phyloP scores from a whole-genome alignment of 23 tunicate genomes.

The Diplosoma virens region DNA sequence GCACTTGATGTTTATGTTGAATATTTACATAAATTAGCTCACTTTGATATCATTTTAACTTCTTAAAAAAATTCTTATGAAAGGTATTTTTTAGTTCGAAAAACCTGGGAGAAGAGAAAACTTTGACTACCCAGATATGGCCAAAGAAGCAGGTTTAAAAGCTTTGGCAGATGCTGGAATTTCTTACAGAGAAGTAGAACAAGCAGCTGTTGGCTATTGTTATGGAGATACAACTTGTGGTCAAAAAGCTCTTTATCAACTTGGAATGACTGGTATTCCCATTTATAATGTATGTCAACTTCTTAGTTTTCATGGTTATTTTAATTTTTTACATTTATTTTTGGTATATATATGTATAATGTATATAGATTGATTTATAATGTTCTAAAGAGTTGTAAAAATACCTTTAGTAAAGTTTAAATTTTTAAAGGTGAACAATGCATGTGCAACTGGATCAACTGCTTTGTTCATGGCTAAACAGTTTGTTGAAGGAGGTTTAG shows the following conservation, averaged over 20 bases:
- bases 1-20: too few relatives aligned
- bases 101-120: slow-evolving; percentile 94
- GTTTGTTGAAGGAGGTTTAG: slow-evolving; percentile 88
- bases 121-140: slow-evolving; percentile 99
- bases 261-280: slow-evolving; percentile 93
- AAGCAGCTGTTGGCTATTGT: slow-evolving; percentile 92
- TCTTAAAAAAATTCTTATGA: too few relatives aligned
- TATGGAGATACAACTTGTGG: slow-evolving; percentile 99
- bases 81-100: slow-evolving; percentile 78
- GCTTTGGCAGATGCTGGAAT: slow-evolving; percentile 98
- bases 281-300: slow-evolving; percentile 89
- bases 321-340: too few relatives aligned
- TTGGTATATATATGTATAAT: too few relatives aligned
- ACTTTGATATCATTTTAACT: too few relatives aligned
- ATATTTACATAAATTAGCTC: too few relatives aligned
- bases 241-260: slow-evolving; percentile 82
- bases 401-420: neutral
- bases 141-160: slow-evolving; percentile 80
- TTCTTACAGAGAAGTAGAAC: slow-evolving; percentile 67
- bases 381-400: too few relatives aligned
- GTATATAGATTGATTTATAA: too few relatives aligned
- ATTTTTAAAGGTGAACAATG: slow-evolving; percentile 83
- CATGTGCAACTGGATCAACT: slow-evolving; percentile 93
- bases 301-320: too few relatives aligned
- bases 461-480: slow-evolving; percentile 95